Evolutionary conservation across 2,113 vertebrate genomes (phyloP), one percentile per base, ranked within the genome.

Genomic region (Crotalus horridus): DNA sequence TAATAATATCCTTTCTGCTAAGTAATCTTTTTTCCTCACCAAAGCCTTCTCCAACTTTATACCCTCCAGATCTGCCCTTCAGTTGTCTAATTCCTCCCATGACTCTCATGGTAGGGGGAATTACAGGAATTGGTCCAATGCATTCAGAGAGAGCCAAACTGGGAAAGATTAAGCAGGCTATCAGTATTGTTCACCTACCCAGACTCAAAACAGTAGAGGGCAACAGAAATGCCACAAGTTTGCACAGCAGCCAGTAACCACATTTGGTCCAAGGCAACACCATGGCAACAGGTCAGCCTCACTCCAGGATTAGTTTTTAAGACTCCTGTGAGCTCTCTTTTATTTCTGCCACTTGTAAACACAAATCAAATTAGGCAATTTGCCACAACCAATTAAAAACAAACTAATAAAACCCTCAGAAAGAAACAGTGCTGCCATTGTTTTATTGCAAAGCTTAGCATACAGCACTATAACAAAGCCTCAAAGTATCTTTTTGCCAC

Each of bases 341-440:
- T 33, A 85, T 90, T 87, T 87, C 89, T 91, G 39, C 6, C 53
- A 43, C 58, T 87, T 89, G 85, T 74, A 92, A 94, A 94, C 61
- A 48, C 17, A 54, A 39, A 81, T 93, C 4, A n/a, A 85, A 33
- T 21, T 48, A 54, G 51, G 29, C 17, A 1, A 89, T 81, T 81
- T 81, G 69, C n/a, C 46, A 91, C 10, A 4, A 90, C 58, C 3
- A 6, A 4, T 6, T 88, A 55, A 93, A 59, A 55, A 0, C 1
- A 24, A n/a, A 2, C 20, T 39, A 88, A 85, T 51, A 39, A 55
- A 92, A 48, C 61, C 46, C 86, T 15, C 85, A 12, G 13, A 64
- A 20, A 51, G 7, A 29, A 24, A 61, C 7, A 39, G 6, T 0
- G 0, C 0, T 0, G 0, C 11, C 5, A 13, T 29, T 51, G 26